Conservation (phyloP, 2,113 vertebrate species). For the Lagopus muta region DNA sequence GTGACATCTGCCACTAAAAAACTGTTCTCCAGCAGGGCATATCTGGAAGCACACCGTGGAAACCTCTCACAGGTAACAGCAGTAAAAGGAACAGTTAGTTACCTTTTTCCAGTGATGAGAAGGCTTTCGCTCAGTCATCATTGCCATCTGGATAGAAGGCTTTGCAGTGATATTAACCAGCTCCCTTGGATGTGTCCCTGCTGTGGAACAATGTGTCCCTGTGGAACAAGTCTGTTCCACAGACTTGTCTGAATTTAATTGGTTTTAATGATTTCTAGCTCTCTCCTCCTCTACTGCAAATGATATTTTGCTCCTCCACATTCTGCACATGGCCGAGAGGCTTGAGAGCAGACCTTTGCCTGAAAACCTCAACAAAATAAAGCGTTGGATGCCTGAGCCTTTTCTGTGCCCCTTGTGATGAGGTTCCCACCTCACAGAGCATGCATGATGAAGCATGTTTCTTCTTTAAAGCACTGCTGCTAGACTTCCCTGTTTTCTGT, state of each 20-base stretch:
- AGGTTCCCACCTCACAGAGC: background rate
- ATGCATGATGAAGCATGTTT: background rate
- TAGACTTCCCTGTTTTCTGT: background rate
- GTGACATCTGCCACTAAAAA: background rate
- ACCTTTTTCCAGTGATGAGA: background rate
- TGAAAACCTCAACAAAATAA: background rate
- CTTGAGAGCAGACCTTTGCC: background rate
- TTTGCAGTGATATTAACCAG: background rate
- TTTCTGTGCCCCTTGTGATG: background rate
- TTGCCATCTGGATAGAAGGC: background rate
- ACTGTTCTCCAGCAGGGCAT: background rate
- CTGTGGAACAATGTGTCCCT: no score
- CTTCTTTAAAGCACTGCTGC: background rate
- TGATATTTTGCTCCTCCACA: background rate
- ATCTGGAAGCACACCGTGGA: background rate
- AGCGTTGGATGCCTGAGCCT: background rate
- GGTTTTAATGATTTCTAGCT: background rate
- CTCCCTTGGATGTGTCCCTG: background rate
- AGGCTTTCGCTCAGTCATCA: background rate
- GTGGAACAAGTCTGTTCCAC: no score
- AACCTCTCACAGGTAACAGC: background rate
- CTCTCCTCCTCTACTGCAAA: background rate
- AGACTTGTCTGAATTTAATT: background rate
- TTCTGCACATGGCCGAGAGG: background rate
- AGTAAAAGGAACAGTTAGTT: background rate